phyloP scores from a whole-genome alignment of 2,113 vertebrate species.

The Anolis sagrei region DNA sequence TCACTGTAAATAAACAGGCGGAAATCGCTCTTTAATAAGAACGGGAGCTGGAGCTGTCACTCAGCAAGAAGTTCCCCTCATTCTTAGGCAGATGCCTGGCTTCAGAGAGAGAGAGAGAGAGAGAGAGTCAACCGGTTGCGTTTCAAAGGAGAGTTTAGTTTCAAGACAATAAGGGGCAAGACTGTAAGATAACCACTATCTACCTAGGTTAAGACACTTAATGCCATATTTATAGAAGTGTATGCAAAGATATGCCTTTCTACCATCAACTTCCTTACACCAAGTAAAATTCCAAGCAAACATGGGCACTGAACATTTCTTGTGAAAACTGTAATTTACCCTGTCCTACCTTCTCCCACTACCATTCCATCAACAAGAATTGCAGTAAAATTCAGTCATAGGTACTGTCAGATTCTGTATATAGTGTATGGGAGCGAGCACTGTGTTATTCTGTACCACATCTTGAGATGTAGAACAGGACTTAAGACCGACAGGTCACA shows the following conservation, averaged over 20 bases:
- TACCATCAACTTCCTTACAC: background rate
- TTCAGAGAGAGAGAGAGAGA: background rate
- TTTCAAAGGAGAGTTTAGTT: constrained; percentile 13
- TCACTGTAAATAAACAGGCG: constrained; percentile 1
- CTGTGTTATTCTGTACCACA: no score
- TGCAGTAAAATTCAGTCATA: no score
- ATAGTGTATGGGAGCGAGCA: no score
- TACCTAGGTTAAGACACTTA: background rate
- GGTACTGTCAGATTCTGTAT: no score
- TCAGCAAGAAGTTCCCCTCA: constrained; percentile 12
- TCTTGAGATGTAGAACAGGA: no score
- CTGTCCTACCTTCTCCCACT: no score
- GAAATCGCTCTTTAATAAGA: constrained; percentile 11
- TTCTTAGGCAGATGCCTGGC: background rate
- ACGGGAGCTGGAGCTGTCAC: background rate
- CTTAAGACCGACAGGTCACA: no score
- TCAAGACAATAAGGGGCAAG: background rate
- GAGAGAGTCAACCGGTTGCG: background rate
- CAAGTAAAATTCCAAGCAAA: no score
- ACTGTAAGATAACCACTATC: constrained; percentile 33
- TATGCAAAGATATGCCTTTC: background rate
- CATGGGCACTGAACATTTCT: no score
- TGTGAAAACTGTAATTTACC: no score
- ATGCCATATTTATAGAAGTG: background rate
- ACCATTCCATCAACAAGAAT: no score